These are phyloP conservation scores for Nicator chloris DNA, from an alignment of 2,113 vertebrate genomes.

Conservation along the genomic window DNA sequence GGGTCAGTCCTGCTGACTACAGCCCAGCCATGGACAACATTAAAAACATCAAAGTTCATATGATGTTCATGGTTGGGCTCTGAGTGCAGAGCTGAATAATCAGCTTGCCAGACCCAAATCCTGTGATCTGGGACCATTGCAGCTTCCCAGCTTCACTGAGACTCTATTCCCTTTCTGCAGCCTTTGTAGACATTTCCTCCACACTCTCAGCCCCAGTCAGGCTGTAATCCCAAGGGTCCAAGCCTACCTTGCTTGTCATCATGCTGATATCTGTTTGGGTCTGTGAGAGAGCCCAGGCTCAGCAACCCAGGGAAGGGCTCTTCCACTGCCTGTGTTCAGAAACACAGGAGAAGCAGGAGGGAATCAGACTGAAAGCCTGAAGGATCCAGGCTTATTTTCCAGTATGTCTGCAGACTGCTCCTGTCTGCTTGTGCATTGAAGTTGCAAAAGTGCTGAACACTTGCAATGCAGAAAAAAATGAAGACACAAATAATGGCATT, in stretches of 20 bases:
- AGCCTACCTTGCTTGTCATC: not conserved
- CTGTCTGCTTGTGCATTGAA: not conserved
- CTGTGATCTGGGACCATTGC: not conserved
- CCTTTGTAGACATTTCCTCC: not conserved
- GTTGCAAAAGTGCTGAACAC: not conserved
- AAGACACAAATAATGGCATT: not conserved
- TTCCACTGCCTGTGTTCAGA: not conserved
- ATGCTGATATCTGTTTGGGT: not conserved
- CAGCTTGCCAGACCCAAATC: not conserved
- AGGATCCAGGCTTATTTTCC: not conserved
- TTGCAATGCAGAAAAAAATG: not conserved
- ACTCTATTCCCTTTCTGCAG: not conserved
- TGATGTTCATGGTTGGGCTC: not conserved
- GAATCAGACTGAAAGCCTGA: not conserved
- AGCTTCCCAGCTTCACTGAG: not conserved
- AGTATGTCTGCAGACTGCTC: not conserved
- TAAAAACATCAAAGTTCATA: constrained; percentile 29
- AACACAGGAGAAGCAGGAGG: not conserved
- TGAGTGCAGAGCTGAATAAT: constrained; percentile 2
- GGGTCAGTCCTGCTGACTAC: not conserved
- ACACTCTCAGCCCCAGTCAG: not conserved
- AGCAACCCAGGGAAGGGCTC: not conserved
- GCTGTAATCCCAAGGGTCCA: not conserved
- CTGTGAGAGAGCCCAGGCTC: not conserved
- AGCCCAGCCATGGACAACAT: not conserved